Percentiles rank a stretch among this genome's conserved stretches.
Conservation (phyloP, 2,797 vertebrate species). For the Sternarchorhynchus goeldii region DNA sequence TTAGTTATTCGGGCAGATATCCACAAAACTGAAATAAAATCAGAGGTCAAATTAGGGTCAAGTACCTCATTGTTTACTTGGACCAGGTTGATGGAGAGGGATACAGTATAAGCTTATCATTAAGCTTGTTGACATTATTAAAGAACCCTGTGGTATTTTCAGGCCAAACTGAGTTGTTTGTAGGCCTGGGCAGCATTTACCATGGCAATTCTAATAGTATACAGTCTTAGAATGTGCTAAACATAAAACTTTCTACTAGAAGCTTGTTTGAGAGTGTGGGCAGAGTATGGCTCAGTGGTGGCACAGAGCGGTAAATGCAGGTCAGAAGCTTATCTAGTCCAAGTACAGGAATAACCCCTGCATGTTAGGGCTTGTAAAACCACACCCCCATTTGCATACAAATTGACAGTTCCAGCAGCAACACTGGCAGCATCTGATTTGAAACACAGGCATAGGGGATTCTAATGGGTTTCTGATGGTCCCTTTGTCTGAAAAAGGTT, state of each 20-base stretch:
- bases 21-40: too few relatives aligned
- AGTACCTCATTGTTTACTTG: too few relatives aligned
- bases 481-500: conserved; percentile 38
- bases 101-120: too few relatives aligned
- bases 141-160: too few relatives aligned
- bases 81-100: too few relatives aligned
- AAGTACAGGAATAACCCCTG: conserved; percentile 31
- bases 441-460: conserved; percentile 30
- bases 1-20: too few relatives aligned
- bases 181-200: too few relatives aligned
- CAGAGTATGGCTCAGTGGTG: conserved; percentile 40
- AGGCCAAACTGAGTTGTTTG: too few relatives aligned
- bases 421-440: conserved; percentile 62
- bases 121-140: too few relatives aligned
- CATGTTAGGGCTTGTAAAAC: conserved; percentile 11
- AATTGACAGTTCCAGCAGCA: conserved; percentile 58
- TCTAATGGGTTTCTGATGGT: conserved; percentile 41
- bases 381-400: conserved; percentile 63
- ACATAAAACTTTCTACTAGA: background rate
- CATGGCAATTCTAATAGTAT: too few relatives aligned
- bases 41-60: too few relatives aligned
- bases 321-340: conserved; percentile 62
- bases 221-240: background rate
- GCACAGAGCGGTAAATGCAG: conserved; percentile 48
- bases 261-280: conserved; percentile 10